Evolutionary conservation across 2,888 invertebrate genomes (phyloP).

Genomic region (Andrena bucephala): DNA sequence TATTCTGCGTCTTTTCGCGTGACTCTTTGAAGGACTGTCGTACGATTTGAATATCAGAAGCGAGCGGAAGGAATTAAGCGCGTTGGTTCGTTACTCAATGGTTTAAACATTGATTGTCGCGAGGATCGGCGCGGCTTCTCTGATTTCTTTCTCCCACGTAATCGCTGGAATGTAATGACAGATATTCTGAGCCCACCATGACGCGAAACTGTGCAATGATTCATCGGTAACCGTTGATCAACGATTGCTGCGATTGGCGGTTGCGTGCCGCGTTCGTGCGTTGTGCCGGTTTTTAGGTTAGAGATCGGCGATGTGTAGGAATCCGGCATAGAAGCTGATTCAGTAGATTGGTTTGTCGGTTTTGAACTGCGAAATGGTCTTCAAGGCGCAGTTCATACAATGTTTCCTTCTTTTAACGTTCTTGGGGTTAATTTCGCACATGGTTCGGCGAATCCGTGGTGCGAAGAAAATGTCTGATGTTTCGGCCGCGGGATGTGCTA

Average conservation of each 20-base stretch:
- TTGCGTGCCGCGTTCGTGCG: background rate
- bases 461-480: background rate
- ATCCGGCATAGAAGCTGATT: background rate
- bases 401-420: background rate
- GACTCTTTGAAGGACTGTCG: background rate
- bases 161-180: background rate
- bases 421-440: background rate
- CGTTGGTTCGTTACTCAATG: background rate
- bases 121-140: conserved; percentile 11
- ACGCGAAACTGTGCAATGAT: conserved; percentile 13
- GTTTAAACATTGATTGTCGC: background rate
- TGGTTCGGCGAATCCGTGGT: background rate
- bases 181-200: background rate
- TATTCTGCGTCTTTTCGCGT: background rate
- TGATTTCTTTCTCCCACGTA: background rate
- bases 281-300: conserved; percentile 57
- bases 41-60: no score
- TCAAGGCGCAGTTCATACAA: background rate
- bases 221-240: conserved; percentile 20
- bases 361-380: background rate
- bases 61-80: background rate
- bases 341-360: background rate
- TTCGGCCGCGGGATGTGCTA: background rate
- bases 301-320: conserved; percentile 24
- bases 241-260: conserved; percentile 4